A percentile compares a stretch with the other conserved stretches of the same genome.
phyloP scores from a whole-genome alignment of 2,797 vertebrate genomes.

The Kryptolebias ocellatus region DNA sequence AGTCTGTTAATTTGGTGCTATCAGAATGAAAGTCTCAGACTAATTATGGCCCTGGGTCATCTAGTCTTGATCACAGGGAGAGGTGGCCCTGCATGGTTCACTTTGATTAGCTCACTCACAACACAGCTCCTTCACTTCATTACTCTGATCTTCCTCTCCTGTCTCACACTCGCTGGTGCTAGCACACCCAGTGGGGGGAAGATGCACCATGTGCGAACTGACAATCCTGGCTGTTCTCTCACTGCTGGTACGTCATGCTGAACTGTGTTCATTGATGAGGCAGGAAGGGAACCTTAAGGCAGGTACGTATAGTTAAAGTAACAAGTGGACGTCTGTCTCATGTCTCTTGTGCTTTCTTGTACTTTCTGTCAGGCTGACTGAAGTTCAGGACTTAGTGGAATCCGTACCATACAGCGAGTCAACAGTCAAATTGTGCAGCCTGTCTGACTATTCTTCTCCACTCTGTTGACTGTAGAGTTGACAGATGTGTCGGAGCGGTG shows the following conservation, averaged over 20 bases:
- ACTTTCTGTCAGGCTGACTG: constrained; percentile 60
- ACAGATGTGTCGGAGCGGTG: constrained; percentile 69
- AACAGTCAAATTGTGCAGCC: constrained; percentile 58
- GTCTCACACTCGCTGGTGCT: constrained; percentile 39
- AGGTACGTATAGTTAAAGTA: constrained; percentile 34
- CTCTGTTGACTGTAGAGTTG: constrained; percentile 67
- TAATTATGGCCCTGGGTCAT: constrained; percentile 80
- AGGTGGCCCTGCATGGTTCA: constrained; percentile 73
- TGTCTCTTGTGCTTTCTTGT: constrained; percentile 47
- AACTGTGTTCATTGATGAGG: constrained; percentile 34
- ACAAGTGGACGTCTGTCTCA: constrained; percentile 32
- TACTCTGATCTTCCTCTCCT: constrained; percentile 60
- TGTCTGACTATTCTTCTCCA: constrained; percentile 61
- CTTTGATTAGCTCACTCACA: constrained; percentile 76
- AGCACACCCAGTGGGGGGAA: constrained; percentile 5
- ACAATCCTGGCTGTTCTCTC: constrained; percentile 33
- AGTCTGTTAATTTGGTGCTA: constrained; percentile 78
- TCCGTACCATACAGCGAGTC: constrained; percentile 56
- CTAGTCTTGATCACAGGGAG: constrained; percentile 73
- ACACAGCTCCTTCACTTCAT: constrained; percentile 69
- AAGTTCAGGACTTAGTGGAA: constrained; percentile 53
- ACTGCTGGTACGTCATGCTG: constrained; percentile 13
- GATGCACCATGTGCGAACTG: constrained; percentile 41
- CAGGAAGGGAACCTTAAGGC: constrained; percentile 28
- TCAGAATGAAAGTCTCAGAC: constrained; percentile 74